Evolutionary conservation across 1,140 invertebrate species (phyloP).

Genomic region (Diploscapter pachys): DNA sequence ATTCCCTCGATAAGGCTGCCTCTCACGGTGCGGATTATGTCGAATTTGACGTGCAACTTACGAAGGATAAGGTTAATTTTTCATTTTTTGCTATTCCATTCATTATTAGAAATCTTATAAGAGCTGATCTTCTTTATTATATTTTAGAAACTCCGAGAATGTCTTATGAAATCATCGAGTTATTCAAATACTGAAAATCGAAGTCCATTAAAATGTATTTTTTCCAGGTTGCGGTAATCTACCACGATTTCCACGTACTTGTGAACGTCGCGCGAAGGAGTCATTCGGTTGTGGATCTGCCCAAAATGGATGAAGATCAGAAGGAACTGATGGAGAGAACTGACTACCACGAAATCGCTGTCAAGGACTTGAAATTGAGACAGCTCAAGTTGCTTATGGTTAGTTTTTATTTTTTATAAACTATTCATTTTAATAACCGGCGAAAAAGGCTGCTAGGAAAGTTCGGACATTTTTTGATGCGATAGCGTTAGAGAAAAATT

Average conservation of each 20-base stretch:
- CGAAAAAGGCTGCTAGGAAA: too few relatives aligned
- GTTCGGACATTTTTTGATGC: too few relatives aligned
- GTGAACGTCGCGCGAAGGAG: conserved; percentile 50
- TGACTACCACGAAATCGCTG: conserved; percentile 55
- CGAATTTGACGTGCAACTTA: conserved; percentile 58
- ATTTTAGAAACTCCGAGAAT: too few relatives aligned
- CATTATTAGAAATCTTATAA: too few relatives aligned
- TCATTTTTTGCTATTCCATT: conserved; percentile 44
- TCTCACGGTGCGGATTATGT: conserved; percentile 57
- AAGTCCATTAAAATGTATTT: background rate
- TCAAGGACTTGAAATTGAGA: conserved; percentile 55
- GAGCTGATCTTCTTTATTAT: too few relatives aligned
- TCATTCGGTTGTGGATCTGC: background rate
- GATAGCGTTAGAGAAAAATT: too few relatives aligned
- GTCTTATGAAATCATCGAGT: too few relatives aligned
- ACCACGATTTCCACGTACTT: conserved; percentile 57
- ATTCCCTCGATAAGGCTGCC: conserved; percentile 55
- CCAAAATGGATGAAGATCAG: conserved; percentile 6
- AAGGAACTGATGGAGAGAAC: conserved; percentile 14
- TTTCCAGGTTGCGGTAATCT: conserved; percentile 46
- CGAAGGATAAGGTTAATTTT: conserved; percentile 48
- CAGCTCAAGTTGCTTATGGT: conserved; percentile 47
- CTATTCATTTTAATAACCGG: background rate
- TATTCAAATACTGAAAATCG: too few relatives aligned
- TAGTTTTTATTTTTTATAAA: background rate